Conservation (phyloP, 2,113 vertebrate genomes). For the Megaceryle torquata region DNA sequence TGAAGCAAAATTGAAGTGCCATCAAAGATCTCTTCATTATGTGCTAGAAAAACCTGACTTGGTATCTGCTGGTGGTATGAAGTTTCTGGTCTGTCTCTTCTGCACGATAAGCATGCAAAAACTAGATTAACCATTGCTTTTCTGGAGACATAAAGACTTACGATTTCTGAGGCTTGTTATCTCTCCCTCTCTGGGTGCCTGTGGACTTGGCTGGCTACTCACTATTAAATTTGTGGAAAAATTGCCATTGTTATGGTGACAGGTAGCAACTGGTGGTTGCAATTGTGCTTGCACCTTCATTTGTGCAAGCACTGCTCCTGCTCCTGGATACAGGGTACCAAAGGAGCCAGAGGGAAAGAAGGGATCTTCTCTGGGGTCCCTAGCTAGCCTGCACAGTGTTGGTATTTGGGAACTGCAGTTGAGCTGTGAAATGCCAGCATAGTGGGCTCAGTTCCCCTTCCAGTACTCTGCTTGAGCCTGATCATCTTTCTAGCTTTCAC, state of each 20-base stretch:
- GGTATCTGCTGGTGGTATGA: neutral
- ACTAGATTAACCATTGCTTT: neutral
- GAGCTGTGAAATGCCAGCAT: neutral
- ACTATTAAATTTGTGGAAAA: neutral
- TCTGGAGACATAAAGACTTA: neutral
- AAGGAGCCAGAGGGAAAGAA: neutral
- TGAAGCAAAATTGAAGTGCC: neutral
- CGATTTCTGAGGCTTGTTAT: neutral
- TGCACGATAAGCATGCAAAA: neutral
- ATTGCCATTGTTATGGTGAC: neutral
- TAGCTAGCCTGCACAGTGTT: neutral
- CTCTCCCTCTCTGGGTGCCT: neutral
- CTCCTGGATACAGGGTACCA: neutral
- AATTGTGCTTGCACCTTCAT: neutral
- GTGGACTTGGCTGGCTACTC: neutral
- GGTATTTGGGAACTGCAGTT: neutral
- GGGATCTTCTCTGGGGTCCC: neutral
- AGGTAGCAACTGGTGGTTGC: neutral
- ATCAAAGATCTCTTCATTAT: neutral
- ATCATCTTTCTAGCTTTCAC: neutral
- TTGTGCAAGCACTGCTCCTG: accelerated
- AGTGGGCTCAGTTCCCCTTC: neutral
- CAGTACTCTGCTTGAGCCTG: neutral
- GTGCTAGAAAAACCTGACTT: neutral
- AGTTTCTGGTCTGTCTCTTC: neutral